phyloP scores from a whole-genome alignment of 2,888 invertebrate genomes.

The Lepetodrilus schrolli region DNA sequence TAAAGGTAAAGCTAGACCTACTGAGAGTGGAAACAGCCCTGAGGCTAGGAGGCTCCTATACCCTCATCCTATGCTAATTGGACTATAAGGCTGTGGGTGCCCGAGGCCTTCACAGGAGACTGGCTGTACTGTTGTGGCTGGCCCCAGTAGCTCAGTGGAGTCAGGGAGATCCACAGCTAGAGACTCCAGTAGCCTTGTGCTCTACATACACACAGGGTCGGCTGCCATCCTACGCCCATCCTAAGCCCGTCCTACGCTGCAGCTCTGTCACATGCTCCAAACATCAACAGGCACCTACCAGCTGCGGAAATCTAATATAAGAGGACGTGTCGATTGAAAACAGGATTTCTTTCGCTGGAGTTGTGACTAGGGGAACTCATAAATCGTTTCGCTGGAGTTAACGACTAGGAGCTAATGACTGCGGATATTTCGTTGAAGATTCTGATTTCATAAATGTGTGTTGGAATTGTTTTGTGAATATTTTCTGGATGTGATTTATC shows the following conservation, averaged over 20 bases:
- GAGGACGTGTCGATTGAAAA: not conserved
- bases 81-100: constrained; percentile 10
- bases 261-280: not conserved
- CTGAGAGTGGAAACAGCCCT: not conserved
- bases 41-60: not conserved
- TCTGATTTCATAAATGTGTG: no score
- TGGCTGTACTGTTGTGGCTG: not conserved
- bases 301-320: not conserved
- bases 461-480: no score
- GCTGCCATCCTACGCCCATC: no score
- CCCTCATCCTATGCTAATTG: constrained; percentile 17
- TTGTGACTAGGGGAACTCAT: not conserved
- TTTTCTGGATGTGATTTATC: no score
- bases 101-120: not conserved
- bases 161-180: constrained; percentile 2
- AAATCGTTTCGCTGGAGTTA: not conserved
- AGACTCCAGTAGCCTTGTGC: not conserved
- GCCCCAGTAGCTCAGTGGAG: no score
- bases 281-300: constrained; percentile 3
- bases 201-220: not conserved
- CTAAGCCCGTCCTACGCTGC: no score
- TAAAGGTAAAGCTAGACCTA: not conserved
- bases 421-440: no score
- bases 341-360: not conserved
- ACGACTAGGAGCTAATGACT: no score